Evolutionary conservation across 2,797 vertebrate species (phyloP), one percentile per base, ranked within the genome.

Genomic region (Epinephelus coioides): DNA sequence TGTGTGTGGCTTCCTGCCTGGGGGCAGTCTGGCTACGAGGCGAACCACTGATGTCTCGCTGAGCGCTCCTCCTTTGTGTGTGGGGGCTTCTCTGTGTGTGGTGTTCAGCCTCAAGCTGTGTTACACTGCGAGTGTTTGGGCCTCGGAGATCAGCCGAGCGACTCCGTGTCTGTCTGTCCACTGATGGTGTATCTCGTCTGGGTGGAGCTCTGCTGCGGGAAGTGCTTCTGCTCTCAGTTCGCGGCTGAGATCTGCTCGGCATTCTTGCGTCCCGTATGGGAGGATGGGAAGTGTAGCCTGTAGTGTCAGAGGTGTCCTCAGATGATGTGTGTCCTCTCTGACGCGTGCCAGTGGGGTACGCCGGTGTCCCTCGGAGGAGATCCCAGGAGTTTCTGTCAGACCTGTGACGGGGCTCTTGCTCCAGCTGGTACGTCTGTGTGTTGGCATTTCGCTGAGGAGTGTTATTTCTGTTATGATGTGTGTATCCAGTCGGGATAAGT

Each of bases 281-380:
- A 3, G 83, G 84, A 19, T 59, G 76, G 51, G 66, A 53, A 1
- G 91, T 87, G 78, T 92, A 86, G 73, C 88, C 88, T 30, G 87
- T 82, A 3, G 49, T 65, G 23, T 92, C 86, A 6, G 90, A 88
- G n/a, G 46, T 53, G 51, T n/a, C 14, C 18, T 64, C 79, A 44
- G 84, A 23, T 3, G 83, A 47, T 1, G 54, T 19, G 9, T 46
- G 82, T 49, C 54, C 12, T 76, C 84, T 83, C 21, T 69, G 75
- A 67, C 10, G 25, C 0, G 43, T 69, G 25, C 38, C 68, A 1
- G 67, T 90, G 14, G 95, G 95, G 76, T 96, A 96, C 0, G 93
- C 81, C 0, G 96, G 95, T 0, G 95, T 96, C 54, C 93, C 95
- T 72, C 84, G 84, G 30, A 95, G 81, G 38, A 6, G 86, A 77